phyloP scores from a whole-genome alignment of 2,797 vertebrate species.

The Sebastes dallii region DNA sequence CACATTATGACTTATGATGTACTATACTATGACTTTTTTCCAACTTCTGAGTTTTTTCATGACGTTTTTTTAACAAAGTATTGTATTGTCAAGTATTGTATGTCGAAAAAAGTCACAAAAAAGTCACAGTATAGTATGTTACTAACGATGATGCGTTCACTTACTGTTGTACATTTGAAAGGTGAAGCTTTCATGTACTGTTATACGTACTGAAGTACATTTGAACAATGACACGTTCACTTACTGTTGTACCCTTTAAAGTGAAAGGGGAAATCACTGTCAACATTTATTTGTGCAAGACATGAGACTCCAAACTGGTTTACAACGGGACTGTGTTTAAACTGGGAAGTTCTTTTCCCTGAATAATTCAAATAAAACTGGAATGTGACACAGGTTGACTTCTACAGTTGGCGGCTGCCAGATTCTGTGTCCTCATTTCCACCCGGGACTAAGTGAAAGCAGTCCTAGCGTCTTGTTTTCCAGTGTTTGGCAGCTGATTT shows the following conservation, averaged over 20 bases:
- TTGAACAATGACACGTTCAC: neutral
- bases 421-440: no score
- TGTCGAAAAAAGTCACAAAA: neutral
- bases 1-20: no score
- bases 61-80: no score
- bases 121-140: neutral
- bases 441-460: neutral
- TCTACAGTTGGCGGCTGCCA: neutral
- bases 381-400: neutral
- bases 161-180: no score
- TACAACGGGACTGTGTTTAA: neutral
- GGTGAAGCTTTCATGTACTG: no score
- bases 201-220: no score
- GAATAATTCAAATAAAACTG: neutral
- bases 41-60: no score
- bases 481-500: neutral
- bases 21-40: no score
- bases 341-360: neutral
- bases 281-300: neutral
- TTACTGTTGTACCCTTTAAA: neutral
- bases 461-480: neutral
- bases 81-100: neutral
- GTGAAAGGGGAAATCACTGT: no score
- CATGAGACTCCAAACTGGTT: neutral
- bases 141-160: no score